Conservation (phyloP, 2,113 vertebrate genomes). For the Blennius ocellaris region DNA sequence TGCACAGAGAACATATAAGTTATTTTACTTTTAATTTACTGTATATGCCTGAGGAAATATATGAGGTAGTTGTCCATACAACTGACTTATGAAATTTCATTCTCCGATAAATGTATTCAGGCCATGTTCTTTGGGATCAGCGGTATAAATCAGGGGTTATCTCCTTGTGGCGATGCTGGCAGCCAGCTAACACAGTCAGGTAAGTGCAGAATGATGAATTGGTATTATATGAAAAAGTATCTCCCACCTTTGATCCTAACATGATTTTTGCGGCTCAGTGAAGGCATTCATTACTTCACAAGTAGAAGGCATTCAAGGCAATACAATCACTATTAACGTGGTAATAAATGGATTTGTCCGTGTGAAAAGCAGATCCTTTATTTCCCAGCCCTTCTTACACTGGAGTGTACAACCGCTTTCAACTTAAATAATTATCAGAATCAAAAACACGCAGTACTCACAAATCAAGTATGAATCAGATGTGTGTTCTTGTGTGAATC, state of each 20-base stretch:
- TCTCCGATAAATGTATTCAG: slow-evolving; percentile 53
- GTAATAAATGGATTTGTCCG: slow-evolving; percentile 6
- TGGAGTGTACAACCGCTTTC: slow-evolving; percentile 3
- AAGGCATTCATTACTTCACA: slow-evolving; percentile 15
- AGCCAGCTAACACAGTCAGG: slow-evolving; percentile 38
- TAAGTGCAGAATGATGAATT: slow-evolving; percentile 50
- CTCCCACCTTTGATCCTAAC: slow-evolving; percentile 13
- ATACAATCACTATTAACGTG: not conserved
- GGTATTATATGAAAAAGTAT: slow-evolving; percentile 26
- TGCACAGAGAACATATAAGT: too few species aligned
- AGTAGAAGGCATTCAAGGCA: not conserved
- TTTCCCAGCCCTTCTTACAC: not conserved
- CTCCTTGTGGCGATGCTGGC: slow-evolving; percentile 36
- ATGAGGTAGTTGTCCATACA: not conserved
- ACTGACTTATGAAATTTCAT: slow-evolving; percentile 42
- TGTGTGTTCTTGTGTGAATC: slow-evolving; percentile 62
- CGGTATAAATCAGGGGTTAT: slow-evolving; percentile 58
- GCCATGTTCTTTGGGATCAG: slow-evolving; percentile 49
- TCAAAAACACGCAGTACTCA: slow-evolving; percentile 28
- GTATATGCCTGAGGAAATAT: not conserved
- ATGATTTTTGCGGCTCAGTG: slow-evolving; percentile 2
- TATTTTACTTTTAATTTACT: too few species aligned
- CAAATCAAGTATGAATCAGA: slow-evolving; percentile 55
- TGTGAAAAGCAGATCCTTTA: slow-evolving; percentile 9
- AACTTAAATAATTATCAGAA: slow-evolving; percentile 42